Base-by-base conservation (phyloP, 2,888 invertebrate genomes). In the Lepeophtheirus nordmannii region DNA sequence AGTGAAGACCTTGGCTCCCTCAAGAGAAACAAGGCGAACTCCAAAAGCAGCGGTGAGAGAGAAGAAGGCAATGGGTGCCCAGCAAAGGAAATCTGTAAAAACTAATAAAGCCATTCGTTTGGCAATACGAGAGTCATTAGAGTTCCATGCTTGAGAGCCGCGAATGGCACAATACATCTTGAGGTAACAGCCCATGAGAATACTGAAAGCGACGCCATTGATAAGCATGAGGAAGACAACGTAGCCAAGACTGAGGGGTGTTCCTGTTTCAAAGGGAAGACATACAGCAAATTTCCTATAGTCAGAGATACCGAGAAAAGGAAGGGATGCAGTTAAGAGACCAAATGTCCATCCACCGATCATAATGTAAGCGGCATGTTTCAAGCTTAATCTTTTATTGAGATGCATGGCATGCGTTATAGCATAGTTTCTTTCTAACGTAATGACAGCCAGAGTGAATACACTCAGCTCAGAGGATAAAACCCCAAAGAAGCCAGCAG, bases 81-180 rank as follows among this genome's bases (percentile, higher is more conserved):
- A 97, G 78, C 96, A 97, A 60, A 94, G 80, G 74, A 97, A 91
- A 76, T 97, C 96, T 0, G 96, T 97, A 76, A 94, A 93, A 2
- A 97, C 94, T 67, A 97, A 80, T 58, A 97, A 78, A 0, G 96
- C 93, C 94, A 96, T 96, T 56, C 93, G 81, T 76, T 93, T 93
- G 58, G 96, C 94, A 71, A 96, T 92, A 65, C 93, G 81, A 11
- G 92, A 91, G 76, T 96, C 94, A 76, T 94, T 94, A 3, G 91
- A 91, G 76, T 94, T 94, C 94, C 94, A 94, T 0, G 92, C 92
- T 75, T 76, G 71, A 0, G 92, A 92, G 68, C 93, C 93, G n/a
- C 93, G 82, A 71, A 96, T 93, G 67, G 92, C 91, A 78, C 93
- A 91, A 78, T 94, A 96, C 91, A 96, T 94, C 77, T 92, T 92